Conservation (phyloP, 2,888 invertebrate genomes). For the Rotaria socialis region DNA sequence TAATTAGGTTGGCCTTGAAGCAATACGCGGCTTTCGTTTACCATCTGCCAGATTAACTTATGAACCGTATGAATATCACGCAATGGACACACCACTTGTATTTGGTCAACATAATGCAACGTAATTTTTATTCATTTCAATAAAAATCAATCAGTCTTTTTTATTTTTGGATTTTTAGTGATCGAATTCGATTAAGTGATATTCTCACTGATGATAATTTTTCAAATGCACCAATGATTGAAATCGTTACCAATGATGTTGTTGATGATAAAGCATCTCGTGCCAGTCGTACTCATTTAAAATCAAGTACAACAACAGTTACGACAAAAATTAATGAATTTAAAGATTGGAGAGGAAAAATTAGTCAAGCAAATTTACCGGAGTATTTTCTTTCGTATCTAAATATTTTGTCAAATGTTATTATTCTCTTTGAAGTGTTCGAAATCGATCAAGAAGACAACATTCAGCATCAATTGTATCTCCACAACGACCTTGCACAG, state of each 20-base stretch:
- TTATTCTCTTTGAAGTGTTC: background rate
- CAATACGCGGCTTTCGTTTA: slow-evolving; percentile 32
- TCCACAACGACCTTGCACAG: background rate
- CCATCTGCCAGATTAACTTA: slow-evolving; percentile 11
- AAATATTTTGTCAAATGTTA: background rate
- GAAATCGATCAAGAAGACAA: background rate
- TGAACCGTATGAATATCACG: background rate
- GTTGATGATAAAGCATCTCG: background rate
- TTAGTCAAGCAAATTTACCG: slow-evolving; percentile 8
- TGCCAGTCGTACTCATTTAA: background rate
- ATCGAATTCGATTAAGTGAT: background rate
- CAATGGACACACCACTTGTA: background rate
- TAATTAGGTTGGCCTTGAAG: slow-evolving; percentile 29
- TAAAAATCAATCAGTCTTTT: background rate
- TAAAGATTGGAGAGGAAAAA: slow-evolving; percentile 36
- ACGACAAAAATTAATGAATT: background rate
- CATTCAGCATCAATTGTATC: background rate
- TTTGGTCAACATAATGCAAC: background rate
- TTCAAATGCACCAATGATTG: background rate
- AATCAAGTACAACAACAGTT: background rate
- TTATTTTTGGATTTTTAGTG: background rate
- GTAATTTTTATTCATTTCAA: background rate
- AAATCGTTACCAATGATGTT: background rate
- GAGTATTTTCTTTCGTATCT: background rate
- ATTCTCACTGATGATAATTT: background rate